Conservation (phyloP, 2,888 invertebrate species). For the Galerucella pusilla region DNA sequence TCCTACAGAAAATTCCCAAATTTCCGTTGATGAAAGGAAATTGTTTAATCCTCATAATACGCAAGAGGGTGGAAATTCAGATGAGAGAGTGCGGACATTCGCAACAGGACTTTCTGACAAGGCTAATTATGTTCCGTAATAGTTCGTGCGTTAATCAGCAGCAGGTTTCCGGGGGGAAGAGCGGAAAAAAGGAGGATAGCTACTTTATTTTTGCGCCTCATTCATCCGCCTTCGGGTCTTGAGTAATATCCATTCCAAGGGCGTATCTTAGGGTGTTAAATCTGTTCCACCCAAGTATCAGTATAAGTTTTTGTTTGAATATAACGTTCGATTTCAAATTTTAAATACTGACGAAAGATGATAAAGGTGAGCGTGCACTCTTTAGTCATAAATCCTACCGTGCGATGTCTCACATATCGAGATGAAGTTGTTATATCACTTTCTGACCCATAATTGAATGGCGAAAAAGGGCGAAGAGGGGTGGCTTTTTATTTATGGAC, state of each 20-base stretch:
- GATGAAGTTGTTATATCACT: too few relatives aligned
- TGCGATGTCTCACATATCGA: too few relatives aligned
- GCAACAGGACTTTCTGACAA: constrained; percentile 44
- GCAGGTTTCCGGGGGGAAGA: constrained; percentile 22
- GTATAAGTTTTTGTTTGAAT: too few relatives aligned
- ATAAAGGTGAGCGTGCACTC: too few relatives aligned
- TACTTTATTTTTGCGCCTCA: constrained; percentile 26
- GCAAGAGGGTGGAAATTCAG: constrained; percentile 30
- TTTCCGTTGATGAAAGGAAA: constrained; percentile 31
- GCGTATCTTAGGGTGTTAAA: background rate
- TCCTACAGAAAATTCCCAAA: constrained; percentile 10
- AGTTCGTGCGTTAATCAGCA: constrained; percentile 39
- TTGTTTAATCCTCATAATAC: constrained; percentile 27
- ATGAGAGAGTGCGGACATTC: constrained; percentile 35
- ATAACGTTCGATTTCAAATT: too few relatives aligned
- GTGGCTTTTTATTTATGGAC: too few relatives aligned
- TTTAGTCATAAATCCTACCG: too few relatives aligned
- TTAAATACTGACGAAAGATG: too few relatives aligned
- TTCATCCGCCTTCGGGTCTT: background rate
- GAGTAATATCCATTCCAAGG: background rate
- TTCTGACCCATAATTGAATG: too few relatives aligned
- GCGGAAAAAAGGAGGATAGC: background rate
- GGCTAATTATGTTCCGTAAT: constrained; percentile 41
- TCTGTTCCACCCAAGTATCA: too few relatives aligned
- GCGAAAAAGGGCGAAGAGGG: too few relatives aligned